phyloP scores from a whole-genome alignment of 1,140 invertebrate genomes.

The Drosophila seguyi region DNA sequence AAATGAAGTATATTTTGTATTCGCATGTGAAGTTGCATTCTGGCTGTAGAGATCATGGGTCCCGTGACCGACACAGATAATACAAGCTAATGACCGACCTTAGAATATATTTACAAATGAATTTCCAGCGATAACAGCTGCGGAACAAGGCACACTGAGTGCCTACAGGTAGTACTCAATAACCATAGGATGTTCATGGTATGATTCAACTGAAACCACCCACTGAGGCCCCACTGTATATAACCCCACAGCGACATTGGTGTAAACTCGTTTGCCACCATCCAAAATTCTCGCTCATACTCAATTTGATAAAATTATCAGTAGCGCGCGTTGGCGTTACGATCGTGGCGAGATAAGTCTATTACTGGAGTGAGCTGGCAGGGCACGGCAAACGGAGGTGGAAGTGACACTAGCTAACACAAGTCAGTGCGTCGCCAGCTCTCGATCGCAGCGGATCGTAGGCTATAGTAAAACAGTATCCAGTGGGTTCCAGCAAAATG shows the following conservation, averaged over 20 bases:
- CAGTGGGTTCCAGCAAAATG: conserved; percentile 5
- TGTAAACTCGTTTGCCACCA: conserved; percentile 26
- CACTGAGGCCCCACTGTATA: not conserved
- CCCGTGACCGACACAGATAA: conserved; percentile 3
- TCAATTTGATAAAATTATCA: conserved; percentile 51
- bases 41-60: not conserved
- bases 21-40: not conserved
- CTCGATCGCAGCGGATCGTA: conserved; percentile 20
- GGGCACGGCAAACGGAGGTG: conserved; percentile 7
- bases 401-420: conserved; percentile 38
- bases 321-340: conserved; percentile 38
- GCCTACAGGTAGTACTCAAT: not conserved
- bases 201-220: not conserved
- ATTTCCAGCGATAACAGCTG: conserved; percentile 10
- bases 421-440: conserved; percentile 32
- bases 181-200: not conserved
- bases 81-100: conserved; percentile 20
- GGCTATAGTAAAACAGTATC: not conserved
- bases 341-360: conserved; percentile 42
- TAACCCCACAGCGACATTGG: conserved; percentile 1
- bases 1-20: conserved; percentile 24
- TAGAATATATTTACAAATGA: conserved; percentile 15
- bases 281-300: conserved; percentile 16
- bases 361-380: conserved; percentile 15
- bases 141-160: not conserved